phyloP scores from a whole-genome alignment of 2,797 vertebrate species.

The Gymnothorax javanicus region DNA sequence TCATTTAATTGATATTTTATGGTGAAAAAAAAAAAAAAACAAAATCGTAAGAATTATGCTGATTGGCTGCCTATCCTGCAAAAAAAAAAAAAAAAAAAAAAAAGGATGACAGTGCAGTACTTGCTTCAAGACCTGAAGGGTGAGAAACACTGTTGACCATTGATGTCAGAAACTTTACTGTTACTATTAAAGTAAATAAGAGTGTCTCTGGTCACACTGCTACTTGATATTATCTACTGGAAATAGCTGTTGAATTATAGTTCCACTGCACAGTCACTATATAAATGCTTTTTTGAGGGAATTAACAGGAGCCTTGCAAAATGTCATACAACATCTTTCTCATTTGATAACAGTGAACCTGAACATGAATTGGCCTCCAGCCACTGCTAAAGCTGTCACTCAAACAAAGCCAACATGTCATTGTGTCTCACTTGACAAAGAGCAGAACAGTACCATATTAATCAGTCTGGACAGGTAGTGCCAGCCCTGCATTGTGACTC shows the following conservation, averaged over 20 bases:
- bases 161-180: background rate
- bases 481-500: background rate
- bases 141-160: background rate
- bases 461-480: background rate
- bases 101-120: background rate
- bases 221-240: too few species aligned
- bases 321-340: background rate
- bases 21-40: too few species aligned
- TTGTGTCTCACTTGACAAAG: background rate
- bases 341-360: background rate
- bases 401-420: background rate
- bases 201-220: background rate
- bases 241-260: too few species aligned
- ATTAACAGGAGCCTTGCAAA: background rate
- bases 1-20: too few species aligned
- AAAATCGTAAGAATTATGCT: too few species aligned
- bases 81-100: background rate
- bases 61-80: too few species aligned
- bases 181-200: background rate
- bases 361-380: background rate
- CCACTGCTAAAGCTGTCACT: background rate
- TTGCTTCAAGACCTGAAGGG: background rate
- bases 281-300: too few species aligned
- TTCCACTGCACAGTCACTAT: too few species aligned
- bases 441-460: background rate